Percentiles rank a stretch among this genome's conserved stretches.
These are phyloP conservation scores for Tachina lurida DNA, from an alignment of 2,888 invertebrate species.

Conservation along the genomic window DNA sequence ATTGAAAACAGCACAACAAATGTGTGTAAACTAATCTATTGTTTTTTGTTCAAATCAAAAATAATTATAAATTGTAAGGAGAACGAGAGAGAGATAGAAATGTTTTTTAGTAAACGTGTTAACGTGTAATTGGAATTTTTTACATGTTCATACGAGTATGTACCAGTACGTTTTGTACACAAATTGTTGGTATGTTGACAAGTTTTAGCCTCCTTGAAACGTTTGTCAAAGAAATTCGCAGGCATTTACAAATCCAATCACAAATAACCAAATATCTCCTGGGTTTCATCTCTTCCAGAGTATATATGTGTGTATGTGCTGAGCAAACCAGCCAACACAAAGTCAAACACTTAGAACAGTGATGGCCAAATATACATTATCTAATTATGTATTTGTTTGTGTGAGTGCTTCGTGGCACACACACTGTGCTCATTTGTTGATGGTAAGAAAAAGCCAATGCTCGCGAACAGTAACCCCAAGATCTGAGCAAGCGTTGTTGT, in stretches of 20 bases:
- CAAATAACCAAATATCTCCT: constrained; percentile 14
- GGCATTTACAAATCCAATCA: constrained; percentile 3
- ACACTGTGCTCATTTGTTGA: too few species aligned
- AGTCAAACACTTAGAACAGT: neutral
- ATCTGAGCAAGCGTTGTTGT: too few species aligned
- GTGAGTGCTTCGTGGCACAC: too few species aligned
- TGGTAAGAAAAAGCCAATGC: too few species aligned
- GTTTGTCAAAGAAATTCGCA: constrained; percentile 36
- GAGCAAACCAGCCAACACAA: neutral
- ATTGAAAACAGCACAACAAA: constrained; percentile 13
- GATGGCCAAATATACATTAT: neutral
- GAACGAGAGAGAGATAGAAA: neutral
- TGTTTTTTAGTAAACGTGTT: neutral
- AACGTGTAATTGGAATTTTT: neutral
- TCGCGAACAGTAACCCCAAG: too few species aligned
- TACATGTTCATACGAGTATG: neutral
- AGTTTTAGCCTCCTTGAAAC: constrained; percentile 32
- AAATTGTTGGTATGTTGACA: constrained; percentile 3
- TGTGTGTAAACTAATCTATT: neutral
- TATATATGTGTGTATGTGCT: neutral
- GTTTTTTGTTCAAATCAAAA: too few species aligned
- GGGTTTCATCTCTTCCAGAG: neutral
- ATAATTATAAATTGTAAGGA: too few species aligned
- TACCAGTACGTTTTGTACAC: neutral
- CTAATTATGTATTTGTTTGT: too few species aligned